Evolutionary conservation across 2,797 vertebrate genomes (phyloP).

Genomic region (Octomys mimax): DNA sequence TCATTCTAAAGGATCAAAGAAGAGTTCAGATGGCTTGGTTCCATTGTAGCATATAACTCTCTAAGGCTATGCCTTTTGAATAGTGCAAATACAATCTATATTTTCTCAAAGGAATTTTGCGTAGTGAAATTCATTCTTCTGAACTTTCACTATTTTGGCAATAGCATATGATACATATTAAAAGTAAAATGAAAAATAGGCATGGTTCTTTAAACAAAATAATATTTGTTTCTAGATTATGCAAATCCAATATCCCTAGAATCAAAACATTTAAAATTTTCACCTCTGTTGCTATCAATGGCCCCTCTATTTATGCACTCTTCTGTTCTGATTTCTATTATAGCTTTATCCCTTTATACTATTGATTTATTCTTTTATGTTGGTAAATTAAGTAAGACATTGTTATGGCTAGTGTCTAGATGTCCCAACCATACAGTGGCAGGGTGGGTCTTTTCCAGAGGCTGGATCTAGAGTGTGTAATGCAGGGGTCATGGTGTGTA

Average conservation of each 20-base stretch:
- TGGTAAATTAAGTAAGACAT: background rate
- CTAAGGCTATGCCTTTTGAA: background rate
- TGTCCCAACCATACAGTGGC: background rate
- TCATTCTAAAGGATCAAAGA: background rate
- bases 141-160: background rate
- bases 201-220: background rate
- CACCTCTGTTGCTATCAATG: background rate
- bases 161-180: background rate
- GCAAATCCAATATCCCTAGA: background rate
- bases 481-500: background rate
- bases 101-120: conserved; percentile 6
- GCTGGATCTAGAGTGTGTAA: background rate
- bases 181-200: background rate
- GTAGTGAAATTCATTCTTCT: background rate
- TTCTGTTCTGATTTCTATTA: background rate
- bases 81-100: background rate
- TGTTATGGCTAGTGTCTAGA: background rate
- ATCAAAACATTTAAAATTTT: background rate
- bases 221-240: background rate
- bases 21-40: background rate
- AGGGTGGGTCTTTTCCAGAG: background rate
- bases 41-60: background rate
- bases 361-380: background rate
- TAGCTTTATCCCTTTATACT: background rate
- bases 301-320: background rate